Percentiles rank a stretch among this genome's conserved stretches.
Conservation (phyloP, 2,888 invertebrate species). For the Troglohyphantes excavatus region DNA sequence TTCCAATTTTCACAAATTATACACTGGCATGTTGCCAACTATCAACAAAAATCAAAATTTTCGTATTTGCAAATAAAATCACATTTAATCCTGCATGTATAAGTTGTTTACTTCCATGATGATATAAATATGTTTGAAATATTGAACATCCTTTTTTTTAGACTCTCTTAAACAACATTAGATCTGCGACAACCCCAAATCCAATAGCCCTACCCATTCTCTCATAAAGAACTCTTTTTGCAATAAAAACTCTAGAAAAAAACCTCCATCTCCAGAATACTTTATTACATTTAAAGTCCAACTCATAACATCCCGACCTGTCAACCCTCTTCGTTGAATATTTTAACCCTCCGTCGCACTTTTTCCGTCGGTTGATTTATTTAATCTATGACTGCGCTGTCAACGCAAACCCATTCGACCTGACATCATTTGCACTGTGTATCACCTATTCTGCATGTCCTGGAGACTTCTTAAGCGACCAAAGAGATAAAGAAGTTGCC, state of each 20-base stretch:
- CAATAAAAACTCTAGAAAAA: neutral
- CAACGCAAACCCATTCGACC: neutral
- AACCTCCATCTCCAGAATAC: neutral
- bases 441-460: neutral
- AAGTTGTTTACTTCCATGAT: no score
- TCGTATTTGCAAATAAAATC: no score
- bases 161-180: no score
- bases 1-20: no score
- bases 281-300: neutral
- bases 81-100: no score
- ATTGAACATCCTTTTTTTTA: no score
- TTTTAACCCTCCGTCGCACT: neutral
- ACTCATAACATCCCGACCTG: neutral
- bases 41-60: no score
- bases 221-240: no score
- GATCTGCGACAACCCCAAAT: no score
- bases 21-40: no score
- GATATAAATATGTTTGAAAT: no score
- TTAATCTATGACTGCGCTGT: neutral
- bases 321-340: neutral
- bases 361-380: neutral
- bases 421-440: constrained; percentile 15
- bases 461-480: constrained; percentile 34
- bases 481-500: constrained; percentile 13
- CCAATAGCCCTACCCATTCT: no score